Conservation (phyloP, 2,113 vertebrate species). For the Siphamia tubifer region DNA sequence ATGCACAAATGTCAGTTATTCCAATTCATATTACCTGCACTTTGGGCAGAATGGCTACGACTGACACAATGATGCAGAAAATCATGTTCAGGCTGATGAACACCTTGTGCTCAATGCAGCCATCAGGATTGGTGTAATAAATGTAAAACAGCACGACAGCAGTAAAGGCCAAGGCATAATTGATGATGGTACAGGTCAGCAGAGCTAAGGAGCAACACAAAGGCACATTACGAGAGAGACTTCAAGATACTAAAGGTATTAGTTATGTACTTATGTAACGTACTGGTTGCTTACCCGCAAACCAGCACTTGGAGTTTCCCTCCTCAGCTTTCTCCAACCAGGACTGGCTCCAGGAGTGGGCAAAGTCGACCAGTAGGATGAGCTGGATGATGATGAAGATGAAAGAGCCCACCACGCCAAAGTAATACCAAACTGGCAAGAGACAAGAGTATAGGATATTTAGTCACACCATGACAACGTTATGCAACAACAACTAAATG, state of each 20-base stretch:
- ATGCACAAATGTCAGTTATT: no score
- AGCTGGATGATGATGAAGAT: constrained; percentile 93
- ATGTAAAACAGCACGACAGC: constrained; percentile 82
- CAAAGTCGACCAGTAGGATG: constrained; percentile 88
- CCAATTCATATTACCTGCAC: constrained; percentile 84
- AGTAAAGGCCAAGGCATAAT: constrained; percentile 73
- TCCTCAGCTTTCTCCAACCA: constrained; percentile 85
- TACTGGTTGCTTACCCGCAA: constrained; percentile 67
- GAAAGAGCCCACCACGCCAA: constrained; percentile 87
- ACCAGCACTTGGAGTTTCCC: constrained; percentile 85
- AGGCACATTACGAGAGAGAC: accelerated
- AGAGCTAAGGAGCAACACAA: constrained; percentile 63
- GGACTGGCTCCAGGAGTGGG: constrained; percentile 89
- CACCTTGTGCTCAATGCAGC: constrained; percentile 86
- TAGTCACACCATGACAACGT: not conserved
- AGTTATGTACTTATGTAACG: not conserved
- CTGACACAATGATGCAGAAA: constrained; percentile 84
- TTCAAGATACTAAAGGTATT: not conserved
- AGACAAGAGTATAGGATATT: not conserved
- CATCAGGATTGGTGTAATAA: constrained; percentile 83
- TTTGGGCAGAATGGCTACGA: constrained; percentile 87
- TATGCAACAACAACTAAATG: not conserved
- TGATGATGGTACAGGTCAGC: constrained; percentile 79
- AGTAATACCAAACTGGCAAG: constrained; percentile 90
- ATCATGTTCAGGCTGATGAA: constrained; percentile 92